Evolutionary conservation across 2,888 invertebrate species (phyloP).

Genomic region (Lymantria dispar): DNA sequence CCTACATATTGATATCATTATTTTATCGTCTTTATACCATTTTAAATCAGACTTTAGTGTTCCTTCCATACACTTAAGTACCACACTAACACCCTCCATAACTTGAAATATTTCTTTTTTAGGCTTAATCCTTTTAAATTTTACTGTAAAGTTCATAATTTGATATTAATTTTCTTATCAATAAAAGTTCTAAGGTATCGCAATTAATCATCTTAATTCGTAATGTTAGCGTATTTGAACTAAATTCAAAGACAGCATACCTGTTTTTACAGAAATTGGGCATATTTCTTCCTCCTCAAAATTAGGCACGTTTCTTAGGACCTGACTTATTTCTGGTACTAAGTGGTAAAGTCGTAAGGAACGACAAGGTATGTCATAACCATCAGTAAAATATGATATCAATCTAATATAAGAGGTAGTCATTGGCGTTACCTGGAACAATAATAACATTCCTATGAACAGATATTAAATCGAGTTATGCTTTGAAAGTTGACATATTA

Average conservation of each 20-base stretch:
- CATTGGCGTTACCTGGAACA: neutral
- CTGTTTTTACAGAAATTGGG: slow-evolving; percentile 8
- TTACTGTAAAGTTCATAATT: slow-evolving; percentile 4
- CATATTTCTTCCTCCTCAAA: slow-evolving; percentile 58
- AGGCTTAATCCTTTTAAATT: slow-evolving; percentile 10
- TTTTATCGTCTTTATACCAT: slow-evolving; percentile 79
- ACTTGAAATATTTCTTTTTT: slow-evolving; percentile 53
- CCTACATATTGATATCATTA: slow-evolving; percentile 58
- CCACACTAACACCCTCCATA: slow-evolving; percentile 77
- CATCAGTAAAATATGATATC: slow-evolving; percentile 24
- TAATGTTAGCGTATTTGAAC: too few relatives aligned
- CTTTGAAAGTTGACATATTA: too few relatives aligned
- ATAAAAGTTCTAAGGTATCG: too few relatives aligned
- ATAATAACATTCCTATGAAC: neutral
- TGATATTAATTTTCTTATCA: too few relatives aligned
- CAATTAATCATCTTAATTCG: too few relatives aligned
- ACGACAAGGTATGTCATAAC: slow-evolving; percentile 61
- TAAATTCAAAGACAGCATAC: too few relatives aligned
- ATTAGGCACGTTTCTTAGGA: slow-evolving; percentile 71
- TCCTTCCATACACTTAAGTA: slow-evolving; percentile 81
- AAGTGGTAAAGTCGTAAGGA: slow-evolving; percentile 61
- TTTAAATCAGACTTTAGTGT: slow-evolving; percentile 69
- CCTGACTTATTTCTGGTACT: slow-evolving; percentile 69
- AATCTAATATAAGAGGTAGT: neutral
- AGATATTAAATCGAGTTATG: too few relatives aligned